Evolutionary conservation across 1,140 invertebrate genomes (phyloP).

Genomic region (Camponotus floridanus): DNA sequence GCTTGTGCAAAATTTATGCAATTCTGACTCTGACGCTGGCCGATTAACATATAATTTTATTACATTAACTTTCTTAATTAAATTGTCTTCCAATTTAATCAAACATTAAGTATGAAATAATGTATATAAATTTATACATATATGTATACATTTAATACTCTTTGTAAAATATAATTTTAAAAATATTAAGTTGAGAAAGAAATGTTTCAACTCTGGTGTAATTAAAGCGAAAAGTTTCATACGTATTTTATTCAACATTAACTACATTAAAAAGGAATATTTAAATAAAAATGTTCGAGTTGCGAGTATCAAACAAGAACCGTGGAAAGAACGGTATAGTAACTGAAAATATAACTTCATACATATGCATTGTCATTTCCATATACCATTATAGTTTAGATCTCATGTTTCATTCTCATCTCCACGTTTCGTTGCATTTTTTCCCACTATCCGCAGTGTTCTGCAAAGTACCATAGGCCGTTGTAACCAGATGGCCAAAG

Average conservation of each 20-base stretch:
- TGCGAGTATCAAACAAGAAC: conserved; percentile 9
- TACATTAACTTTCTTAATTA: not conserved
- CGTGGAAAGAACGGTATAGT: not conserved
- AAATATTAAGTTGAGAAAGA: not conserved
- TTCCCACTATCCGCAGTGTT: conserved; percentile 38
- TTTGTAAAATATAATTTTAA: not conserved
- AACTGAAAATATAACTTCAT: conserved; percentile 51
- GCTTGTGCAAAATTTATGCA: conserved; percentile 41
- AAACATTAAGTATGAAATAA: not conserved
- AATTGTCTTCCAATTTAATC: conserved; percentile 8
- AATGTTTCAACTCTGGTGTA: not conserved
- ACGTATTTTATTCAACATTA: not conserved
- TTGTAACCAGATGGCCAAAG: conserved; percentile 50
- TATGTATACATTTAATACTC: not conserved
- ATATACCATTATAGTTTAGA: conserved; percentile 56
- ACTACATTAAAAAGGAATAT: not conserved
- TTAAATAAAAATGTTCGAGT: not conserved
- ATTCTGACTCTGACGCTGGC: conserved; percentile 50
- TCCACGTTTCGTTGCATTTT: conserved; percentile 55
- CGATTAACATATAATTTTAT: conserved; percentile 43
- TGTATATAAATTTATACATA: not conserved
- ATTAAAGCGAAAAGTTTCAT: not conserved
- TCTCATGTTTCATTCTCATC: conserved; percentile 25
- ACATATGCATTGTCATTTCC: conserved; percentile 57
- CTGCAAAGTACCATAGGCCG: conserved; percentile 38